A percentile compares a stretch with the other conserved stretches of the same genome.
Evolutionary conservation across 2,113 vertebrate species (phyloP).

Genomic region (Sinosuthora webbiana): DNA sequence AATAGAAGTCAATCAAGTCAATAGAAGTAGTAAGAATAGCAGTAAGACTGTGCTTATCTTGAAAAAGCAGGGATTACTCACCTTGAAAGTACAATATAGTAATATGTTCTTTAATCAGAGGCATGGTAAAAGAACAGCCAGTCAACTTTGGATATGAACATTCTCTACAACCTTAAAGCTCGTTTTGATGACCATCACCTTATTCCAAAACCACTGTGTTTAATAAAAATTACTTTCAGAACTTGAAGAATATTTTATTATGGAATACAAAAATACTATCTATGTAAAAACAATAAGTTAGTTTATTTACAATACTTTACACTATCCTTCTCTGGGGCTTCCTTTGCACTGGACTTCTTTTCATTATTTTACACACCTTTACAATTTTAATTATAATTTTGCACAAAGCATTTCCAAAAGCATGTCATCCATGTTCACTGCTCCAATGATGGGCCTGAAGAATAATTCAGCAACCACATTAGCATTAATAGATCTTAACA

Average conservation of each 20-base stretch:
- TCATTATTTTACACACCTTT: not conserved
- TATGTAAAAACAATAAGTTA: constrained; percentile 84
- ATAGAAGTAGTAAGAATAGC: not conserved
- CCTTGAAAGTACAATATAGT: not conserved
- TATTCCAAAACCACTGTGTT: not conserved
- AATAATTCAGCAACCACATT: constrained; percentile 89
- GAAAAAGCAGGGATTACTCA: not conserved
- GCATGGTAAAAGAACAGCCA: not conserved
- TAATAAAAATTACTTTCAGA: constrained; percentile 40
- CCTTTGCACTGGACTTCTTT: not conserved
- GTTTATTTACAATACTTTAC: constrained; percentile 75
- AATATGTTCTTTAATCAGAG: not conserved
- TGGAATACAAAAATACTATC: constrained; percentile 82
- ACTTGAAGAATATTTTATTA: constrained; percentile 69
- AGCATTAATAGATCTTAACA: constrained; percentile 88
- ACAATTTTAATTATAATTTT: constrained; percentile 85
- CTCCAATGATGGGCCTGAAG: constrained; percentile 92
- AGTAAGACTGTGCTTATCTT: not conserved
- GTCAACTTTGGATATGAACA: not conserved
- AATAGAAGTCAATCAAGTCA: not conserved
- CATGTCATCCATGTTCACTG: constrained; percentile 95
- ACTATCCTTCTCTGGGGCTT: constrained; percentile 38
- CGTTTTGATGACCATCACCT: not conserved
- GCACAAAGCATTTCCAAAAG: constrained; percentile 96
- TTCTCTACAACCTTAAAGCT: not conserved